phyloP scores from a whole-genome alignment of 1,140 invertebrate genomes.

The Lordiphosa collinella region DNA sequence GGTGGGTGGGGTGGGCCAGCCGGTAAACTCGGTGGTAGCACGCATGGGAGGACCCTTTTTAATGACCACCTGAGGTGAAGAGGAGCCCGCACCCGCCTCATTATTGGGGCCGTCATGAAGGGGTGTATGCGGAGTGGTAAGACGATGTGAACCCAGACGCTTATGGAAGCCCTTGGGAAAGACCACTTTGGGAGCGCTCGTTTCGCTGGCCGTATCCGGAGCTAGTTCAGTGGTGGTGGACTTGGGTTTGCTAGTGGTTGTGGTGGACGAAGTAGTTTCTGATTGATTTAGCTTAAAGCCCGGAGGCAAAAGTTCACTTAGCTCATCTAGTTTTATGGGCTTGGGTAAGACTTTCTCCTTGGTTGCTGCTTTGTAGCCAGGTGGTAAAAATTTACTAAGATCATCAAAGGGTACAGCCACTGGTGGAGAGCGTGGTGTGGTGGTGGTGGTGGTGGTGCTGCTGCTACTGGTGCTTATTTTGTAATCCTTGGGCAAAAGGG shows the following conservation, averaged over 20 bases:
- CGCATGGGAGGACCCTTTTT: constrained; percentile 91
- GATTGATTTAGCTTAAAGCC: constrained; percentile 81
- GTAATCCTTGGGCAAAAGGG: constrained; percentile 85
- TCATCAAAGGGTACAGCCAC: constrained; percentile 79
- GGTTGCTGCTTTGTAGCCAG: constrained; percentile 81
- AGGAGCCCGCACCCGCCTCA: constrained; percentile 55
- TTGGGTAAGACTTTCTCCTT: constrained; percentile 66
- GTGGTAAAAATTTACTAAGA: constrained; percentile 79
- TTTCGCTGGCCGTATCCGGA: constrained; percentile 8
- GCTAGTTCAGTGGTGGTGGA: constrained; percentile 36
- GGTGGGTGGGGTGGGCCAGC: constrained; percentile 91
- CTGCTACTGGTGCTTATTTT: constrained; percentile 79
- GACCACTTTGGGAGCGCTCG: constrained; percentile 84
- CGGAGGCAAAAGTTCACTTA: constrained; percentile 80
- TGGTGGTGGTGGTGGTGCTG: constrained; percentile 64
- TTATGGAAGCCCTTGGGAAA: constrained; percentile 89
- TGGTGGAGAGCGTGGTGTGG: constrained; percentile 42
- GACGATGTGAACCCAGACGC: constrained; percentile 83
- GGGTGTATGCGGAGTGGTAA: constrained; percentile 81
- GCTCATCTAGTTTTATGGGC: constrained; percentile 70
- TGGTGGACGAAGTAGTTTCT: constrained; percentile 39
- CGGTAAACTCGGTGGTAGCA: constrained; percentile 92
- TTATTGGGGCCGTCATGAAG: constrained; percentile 26
- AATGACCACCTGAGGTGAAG: constrained; percentile 84
- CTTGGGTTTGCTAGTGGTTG: constrained; percentile 37